Evolutionary conservation across 1,140 invertebrate species (phyloP), one percentile per base, ranked within the genome.

Genomic region (Rhyzopertha dominica): DNA sequence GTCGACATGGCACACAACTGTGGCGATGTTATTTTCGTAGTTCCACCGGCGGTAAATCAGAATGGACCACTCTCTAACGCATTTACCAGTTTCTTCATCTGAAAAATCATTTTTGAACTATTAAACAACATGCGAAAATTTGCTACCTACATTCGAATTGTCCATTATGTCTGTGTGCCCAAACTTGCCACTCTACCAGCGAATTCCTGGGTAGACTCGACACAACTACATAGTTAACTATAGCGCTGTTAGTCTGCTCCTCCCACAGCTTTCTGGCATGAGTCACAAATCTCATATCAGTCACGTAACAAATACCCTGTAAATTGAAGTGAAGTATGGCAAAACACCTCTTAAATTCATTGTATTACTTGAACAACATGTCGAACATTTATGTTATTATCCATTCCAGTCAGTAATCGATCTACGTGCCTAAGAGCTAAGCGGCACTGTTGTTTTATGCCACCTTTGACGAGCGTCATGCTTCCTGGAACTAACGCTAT

Each of bases 111-210:
- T 41, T 31, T 31, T 14, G 3, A 16, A 43, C n/a, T n/a, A 34
- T 22, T 35, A n/a, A 19, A 23, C 14, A 34, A 34, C 8, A 7
- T 7, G 14, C 8, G 14, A 7, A 7, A 8, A 34, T 34, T 16
- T 16, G 10, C 31, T 35, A 76, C 78, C 78, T 73, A 90, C 87
- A 90, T 66, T 90, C 85, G 63, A 90, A 90, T 53, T 83, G 78
- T 68, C 83, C 80, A 68, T 90, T 91, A 65, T 88, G 83, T 32
- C 80, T 77, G 69, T 91, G 87, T 18, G 85, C 87, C 84, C 86
- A 88, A 43, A 91, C 85, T 62, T 91, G 89, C 90, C 90, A 95
- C 70, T 95, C 90, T 22, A 95, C 81, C 10, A 82, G 71, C n/a
- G 88, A 89, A 61, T 72, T 75, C 19, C 82, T 76, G 0, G 92